Conservation (phyloP, 2,113 vertebrate species). For the Beaufortia kweichowensis region DNA sequence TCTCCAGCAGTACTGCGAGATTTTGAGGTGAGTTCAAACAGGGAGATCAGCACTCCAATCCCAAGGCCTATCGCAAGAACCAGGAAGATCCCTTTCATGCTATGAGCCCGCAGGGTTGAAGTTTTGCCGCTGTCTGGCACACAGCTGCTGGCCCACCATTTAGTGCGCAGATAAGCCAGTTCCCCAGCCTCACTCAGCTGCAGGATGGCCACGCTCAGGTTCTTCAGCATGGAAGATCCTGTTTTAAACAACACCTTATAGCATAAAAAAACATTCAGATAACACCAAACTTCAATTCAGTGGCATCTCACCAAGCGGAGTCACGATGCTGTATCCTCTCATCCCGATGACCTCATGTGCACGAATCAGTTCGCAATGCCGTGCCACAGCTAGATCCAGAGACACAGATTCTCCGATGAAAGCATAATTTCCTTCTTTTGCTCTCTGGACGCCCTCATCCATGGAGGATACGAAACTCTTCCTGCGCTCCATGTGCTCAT, state of each 20-base stretch:
- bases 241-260: constrained; percentile 4
- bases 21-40: constrained; percentile 78
- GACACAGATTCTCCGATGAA: constrained; percentile 88
- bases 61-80: constrained; percentile 78
- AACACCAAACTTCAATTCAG: not conserved
- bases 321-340: constrained; percentile 84
- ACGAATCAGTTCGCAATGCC: constrained; percentile 81
- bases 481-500: constrained; percentile 83
- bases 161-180: constrained; percentile 79
- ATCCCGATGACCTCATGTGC: constrained; percentile 80
- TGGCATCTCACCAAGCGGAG: constrained; percentile 76
- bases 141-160: constrained; percentile 89
- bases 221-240: constrained; percentile 81
- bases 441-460: constrained; percentile 79
- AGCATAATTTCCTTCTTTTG: constrained; percentile 79
- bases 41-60: constrained; percentile 71
- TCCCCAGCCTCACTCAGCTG: constrained; percentile 80
- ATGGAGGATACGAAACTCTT: constrained; percentile 79
- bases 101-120: constrained; percentile 68
- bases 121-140: constrained; percentile 61
- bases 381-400: constrained; percentile 79
- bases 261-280: not conserved
- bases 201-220: constrained; percentile 81
- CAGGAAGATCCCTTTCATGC: constrained; percentile 82
- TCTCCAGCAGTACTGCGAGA: constrained; percentile 75